phyloP scores from a whole-genome alignment of 2,113 vertebrate genomes.

The Spheniscus mendiculus region DNA sequence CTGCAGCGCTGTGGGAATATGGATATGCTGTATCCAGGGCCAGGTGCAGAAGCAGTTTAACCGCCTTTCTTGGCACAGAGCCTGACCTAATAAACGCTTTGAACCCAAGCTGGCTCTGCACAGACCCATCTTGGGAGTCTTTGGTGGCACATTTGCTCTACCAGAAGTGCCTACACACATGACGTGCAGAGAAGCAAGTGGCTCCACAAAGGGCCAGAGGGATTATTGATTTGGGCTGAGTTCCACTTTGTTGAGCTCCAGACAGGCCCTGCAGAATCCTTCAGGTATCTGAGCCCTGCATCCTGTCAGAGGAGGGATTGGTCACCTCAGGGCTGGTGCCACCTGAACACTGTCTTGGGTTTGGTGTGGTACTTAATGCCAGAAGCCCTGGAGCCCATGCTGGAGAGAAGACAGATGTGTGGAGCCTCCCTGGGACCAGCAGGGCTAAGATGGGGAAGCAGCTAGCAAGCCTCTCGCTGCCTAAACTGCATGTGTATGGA shows the following conservation, averaged over 20 bases:
- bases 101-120: background rate
- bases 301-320: background rate
- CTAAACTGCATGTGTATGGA: background rate
- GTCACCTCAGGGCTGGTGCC: background rate
- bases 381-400: background rate
- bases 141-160: background rate
- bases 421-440: background rate
- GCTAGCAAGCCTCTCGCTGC: background rate
- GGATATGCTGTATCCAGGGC: background rate
- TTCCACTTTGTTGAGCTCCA: background rate
- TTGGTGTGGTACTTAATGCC: background rate
- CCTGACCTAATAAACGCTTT: background rate
- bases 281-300: background rate
- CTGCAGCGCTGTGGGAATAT: accelerated
- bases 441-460: background rate
- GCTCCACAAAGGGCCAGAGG: background rate
- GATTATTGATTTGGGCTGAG: background rate
- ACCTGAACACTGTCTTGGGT: background rate
- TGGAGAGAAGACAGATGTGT: background rate
- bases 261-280: background rate
- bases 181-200: background rate
- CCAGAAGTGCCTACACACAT: background rate
- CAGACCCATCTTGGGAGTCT: background rate
- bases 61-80: background rate
- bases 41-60: background rate